These are phyloP conservation scores for Lepidocyrtoides sp. DNA, from an alignment of 2,888 invertebrate genomes.

Conservation along the genomic window DNA sequence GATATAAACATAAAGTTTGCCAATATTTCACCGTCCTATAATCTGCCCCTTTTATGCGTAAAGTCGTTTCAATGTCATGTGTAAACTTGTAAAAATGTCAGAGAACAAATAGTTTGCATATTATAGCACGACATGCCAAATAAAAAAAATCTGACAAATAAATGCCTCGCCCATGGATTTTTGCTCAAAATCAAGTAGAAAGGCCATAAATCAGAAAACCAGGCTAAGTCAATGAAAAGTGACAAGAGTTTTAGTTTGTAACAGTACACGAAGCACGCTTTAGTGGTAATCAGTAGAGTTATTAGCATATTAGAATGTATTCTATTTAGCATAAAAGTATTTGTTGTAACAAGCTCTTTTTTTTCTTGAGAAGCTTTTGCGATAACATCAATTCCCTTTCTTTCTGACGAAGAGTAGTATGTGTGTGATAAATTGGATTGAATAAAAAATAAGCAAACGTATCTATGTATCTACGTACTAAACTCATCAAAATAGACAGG, in stretches of 20 bases:
- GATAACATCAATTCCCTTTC: constrained; percentile 49
- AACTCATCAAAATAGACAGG: neutral
- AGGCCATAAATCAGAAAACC: constrained; percentile 66
- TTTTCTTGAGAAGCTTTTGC: neutral
- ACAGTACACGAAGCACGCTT: too few species aligned
- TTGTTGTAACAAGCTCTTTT: neutral
- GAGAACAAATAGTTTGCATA: constrained; percentile 28
- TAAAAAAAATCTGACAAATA: constrained; percentile 11
- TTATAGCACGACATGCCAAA: constrained; percentile 21
- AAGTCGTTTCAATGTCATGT: constrained; percentile 36
- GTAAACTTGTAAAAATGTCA: neutral
- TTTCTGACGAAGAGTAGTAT: neutral
- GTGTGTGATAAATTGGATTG: neutral
- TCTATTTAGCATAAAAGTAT: too few species aligned
- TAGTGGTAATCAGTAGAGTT: too few species aligned
- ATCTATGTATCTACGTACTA: neutral
- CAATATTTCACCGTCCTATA: too few species aligned
- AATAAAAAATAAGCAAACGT: neutral
- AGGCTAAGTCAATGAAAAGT: constrained; percentile 65
- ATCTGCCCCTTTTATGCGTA: too few species aligned
- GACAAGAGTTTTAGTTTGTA: constrained; percentile 58
- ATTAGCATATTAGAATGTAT: too few species aligned
- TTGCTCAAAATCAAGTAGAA: constrained; percentile 56
- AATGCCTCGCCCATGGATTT: constrained; percentile 58
- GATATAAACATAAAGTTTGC: neutral